Evolutionary conservation across 1,140 invertebrate species (phyloP).

Genomic region (Drosophila mayri): DNA sequence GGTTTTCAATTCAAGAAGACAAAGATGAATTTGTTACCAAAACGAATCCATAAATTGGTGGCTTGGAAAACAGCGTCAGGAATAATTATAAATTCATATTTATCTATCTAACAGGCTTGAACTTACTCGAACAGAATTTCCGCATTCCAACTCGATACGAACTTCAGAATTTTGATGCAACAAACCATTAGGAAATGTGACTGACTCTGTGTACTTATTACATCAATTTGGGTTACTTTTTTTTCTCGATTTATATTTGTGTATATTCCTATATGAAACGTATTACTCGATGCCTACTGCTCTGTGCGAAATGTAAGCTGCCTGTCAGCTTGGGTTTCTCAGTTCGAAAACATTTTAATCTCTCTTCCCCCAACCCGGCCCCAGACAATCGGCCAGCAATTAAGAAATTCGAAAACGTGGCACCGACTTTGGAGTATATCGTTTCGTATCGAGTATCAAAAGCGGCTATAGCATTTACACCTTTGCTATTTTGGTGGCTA

Average conservation of each 20-base stretch:
- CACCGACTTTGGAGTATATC: conserved; percentile 11
- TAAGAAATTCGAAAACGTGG: conserved; percentile 58
- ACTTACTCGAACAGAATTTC: conserved; percentile 40
- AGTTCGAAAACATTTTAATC: neutral
- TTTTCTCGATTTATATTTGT: neutral
- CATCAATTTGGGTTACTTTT: conserved; percentile 22
- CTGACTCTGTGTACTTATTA: conserved; percentile 5
- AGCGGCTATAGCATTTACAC: conserved; percentile 51
- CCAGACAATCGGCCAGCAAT: conserved; percentile 20
- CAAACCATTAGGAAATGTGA: conserved; percentile 6
- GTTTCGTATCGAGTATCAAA: conserved; percentile 39
- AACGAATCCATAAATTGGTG: conserved; percentile 1
- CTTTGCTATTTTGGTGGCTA: conserved; percentile 60
- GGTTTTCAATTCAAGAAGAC: neutral
- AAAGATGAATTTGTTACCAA: conserved; percentile 4
- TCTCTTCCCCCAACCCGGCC: too few relatives aligned
- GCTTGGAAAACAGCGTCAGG: conserved; percentile 15
- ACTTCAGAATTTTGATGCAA: conserved; percentile 39
- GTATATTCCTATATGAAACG: conserved; percentile 6
- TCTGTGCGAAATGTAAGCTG: conserved; percentile 12
- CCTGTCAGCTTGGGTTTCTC: neutral
- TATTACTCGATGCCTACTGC: conserved; percentile 23
- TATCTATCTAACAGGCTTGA: conserved; percentile 26
- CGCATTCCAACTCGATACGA: conserved; percentile 31
- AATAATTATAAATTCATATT: conserved; percentile 18